Percentiles rank a stretch among this genome's conserved stretches.
These are phyloP conservation scores for Proisotoma minuta DNA, from an alignment of 2,888 invertebrate species.

Conservation along the genomic window DNA sequence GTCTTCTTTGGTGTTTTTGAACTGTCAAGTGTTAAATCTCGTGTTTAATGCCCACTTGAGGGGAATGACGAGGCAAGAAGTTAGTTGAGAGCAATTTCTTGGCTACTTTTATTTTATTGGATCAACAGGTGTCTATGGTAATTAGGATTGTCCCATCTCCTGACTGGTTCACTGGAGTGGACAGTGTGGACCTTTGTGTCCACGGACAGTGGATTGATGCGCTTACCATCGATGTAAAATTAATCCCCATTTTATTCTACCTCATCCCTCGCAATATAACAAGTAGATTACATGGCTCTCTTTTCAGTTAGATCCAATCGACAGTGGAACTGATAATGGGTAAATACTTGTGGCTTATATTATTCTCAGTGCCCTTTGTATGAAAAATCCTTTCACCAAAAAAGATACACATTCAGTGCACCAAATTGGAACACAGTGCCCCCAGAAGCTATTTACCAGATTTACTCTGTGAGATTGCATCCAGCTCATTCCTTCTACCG, in stretches of 20 bases:
- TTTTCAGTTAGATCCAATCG: slow-evolving; percentile 52
- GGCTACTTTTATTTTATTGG: too few species aligned
- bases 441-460: slow-evolving; percentile 50
- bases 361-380: not conserved
- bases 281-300: too few species aligned
- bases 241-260: not conserved
- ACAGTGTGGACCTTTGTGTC: slow-evolving; percentile 59
- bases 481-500: slow-evolving; percentile 55
- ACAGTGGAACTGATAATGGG: slow-evolving; percentile 55
- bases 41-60: too few species aligned
- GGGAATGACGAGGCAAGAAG: too few species aligned
- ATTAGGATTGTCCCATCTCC: slow-evolving; percentile 62
- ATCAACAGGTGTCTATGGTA: slow-evolving; percentile 58
- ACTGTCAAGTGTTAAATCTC: too few species aligned
- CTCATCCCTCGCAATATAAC: not conserved
- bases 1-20: too few species aligned
- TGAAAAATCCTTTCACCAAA: not conserved
- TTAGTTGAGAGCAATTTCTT: too few species aligned
- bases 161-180: slow-evolving; percentile 63
- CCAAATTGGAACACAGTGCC: slow-evolving; percentile 52
- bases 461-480: slow-evolving; percentile 52
- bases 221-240: slow-evolving; percentile 42
- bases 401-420: slow-evolving; percentile 53
- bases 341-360: not conserved
- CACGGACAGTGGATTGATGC: slow-evolving; percentile 47